Evolutionary conservation across 2,797 vertebrate genomes (phyloP), one percentile per base, ranked within the genome.

Genomic region (Mus spretus): DNA sequence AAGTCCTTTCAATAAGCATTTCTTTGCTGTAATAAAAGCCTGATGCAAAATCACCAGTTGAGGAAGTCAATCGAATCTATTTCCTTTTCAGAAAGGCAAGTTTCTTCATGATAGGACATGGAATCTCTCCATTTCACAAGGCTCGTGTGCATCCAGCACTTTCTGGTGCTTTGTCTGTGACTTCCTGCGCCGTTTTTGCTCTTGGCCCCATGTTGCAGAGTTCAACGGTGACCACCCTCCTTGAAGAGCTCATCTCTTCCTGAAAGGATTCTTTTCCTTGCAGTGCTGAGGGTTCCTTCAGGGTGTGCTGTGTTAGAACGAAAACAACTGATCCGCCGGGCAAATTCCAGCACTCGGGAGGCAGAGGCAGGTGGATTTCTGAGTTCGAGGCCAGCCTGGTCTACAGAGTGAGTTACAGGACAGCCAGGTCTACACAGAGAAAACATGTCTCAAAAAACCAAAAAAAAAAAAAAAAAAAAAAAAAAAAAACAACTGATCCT

Each of bases 261-360:
- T 90, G 19, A 83, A 55, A 90, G 82, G 57, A 91, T 47, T 93
- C 82, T 90, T 95, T 85, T 94, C 47, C 34, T 95, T 31, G 70
- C 63, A 95, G 55, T n/a, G 8, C 53, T 20, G 40, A 79, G 34
- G 44, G 63, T 79, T 81, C 6, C 34, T n/a, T 28, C 61, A 20
- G 40, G 63, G 70, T 67, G 83, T 92, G 94, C 89, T n/a, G 77
- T 96, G 34, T 44, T 86, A 53, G 83, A 72, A 89, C 53, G 57
- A 95, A 22, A 63, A 61, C 47, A 47, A 47, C 6, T 47, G 47
- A 47, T 47, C 47, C 47, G 88, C 90, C 91, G 53, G 47, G 87
- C 89, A 44, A 44, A 4, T 4, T 44, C 5, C 44, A 44, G 44
- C 44, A 44, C 44, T 44, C 5, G 3, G 44, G 44, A 44, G 3